Percentiles rank a stretch among this genome's conserved stretches.
Conservation (phyloP, 2,113 vertebrate genomes). For the Motacilla tschutschensis region DNA sequence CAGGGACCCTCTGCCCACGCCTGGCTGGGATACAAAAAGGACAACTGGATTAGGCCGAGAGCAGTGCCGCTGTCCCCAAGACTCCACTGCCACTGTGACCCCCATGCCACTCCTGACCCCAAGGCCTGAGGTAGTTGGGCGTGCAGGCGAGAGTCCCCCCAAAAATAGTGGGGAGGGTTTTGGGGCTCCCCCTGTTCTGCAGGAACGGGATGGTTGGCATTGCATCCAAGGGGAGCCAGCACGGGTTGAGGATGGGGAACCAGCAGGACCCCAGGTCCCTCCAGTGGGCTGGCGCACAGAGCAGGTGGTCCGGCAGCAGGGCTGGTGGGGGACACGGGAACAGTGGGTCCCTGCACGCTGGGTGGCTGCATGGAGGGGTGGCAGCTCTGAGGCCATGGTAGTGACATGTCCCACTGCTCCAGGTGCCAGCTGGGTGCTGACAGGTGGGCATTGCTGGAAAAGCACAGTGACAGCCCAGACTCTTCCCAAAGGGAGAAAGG, state of each 20-base stretch:
- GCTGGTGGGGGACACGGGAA: fast-evolving
- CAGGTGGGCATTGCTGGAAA: fast-evolving
- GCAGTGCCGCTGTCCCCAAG: neutral
- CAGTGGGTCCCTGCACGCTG: fast-evolving
- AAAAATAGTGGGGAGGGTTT: neutral
- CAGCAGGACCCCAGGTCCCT: neutral
- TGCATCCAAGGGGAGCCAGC: neutral
- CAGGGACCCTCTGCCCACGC: fast-evolving
- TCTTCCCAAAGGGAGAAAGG: neutral
- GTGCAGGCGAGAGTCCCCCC: neutral
- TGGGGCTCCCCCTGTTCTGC: neutral
- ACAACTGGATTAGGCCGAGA: neutral
- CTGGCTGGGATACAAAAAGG: slow-evolving; percentile 3
- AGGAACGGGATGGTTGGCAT: neutral
- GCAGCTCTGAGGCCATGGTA: neutral
- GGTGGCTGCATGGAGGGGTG: fast-evolving
- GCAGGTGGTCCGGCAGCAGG: fast-evolving
- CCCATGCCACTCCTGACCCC: slow-evolving; percentile 6
- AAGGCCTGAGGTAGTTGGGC: slow-evolving; percentile 76
- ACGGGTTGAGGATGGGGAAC: fast-evolving
- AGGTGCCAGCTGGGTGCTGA: neutral
- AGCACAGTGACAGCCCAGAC: neutral
- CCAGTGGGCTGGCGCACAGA: fast-evolving
- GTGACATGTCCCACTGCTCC: neutral
- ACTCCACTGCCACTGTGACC: neutral